Percentiles rank a stretch among this genome's conserved stretches.
These are phyloP conservation scores for Rhincodon typus DNA, from an alignment of 2,797 vertebrate species.

Conservation along the genomic window DNA sequence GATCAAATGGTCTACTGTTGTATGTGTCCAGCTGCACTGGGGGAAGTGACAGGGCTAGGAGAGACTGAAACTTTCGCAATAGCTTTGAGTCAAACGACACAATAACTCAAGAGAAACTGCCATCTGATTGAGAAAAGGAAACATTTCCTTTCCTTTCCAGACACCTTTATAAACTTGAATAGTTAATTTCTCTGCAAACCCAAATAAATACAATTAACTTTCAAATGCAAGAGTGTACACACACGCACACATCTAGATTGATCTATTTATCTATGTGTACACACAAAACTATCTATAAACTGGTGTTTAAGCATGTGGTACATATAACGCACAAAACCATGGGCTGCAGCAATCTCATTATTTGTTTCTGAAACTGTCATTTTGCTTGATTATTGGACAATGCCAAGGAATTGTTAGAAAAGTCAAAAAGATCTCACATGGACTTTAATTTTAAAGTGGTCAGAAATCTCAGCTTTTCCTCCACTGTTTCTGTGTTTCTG, in stretches of 20 bases:
- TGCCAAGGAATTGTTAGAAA: not conserved
- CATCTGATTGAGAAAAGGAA: not conserved
- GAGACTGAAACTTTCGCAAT: not conserved
- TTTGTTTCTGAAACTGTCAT: not conserved
- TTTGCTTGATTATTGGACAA: not conserved
- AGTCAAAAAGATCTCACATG: not conserved
- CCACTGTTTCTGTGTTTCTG: not conserved
- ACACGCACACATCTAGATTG: not conserved
- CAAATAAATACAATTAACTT: no score
- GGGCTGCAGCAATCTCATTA: not conserved
- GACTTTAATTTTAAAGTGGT: not conserved
- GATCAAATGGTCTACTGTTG: not conserved
- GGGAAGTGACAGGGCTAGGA: not conserved
- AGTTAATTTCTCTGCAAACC: no score
- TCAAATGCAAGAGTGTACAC: no score
- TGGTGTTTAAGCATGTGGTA: no score
- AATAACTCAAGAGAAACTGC: not conserved
- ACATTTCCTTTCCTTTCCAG: not conserved
- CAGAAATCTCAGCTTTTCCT: not conserved
- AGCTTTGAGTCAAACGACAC: not conserved
- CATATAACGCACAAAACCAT: not conserved
- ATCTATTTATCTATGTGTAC: not conserved
- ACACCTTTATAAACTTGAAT: no score
- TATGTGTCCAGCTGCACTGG: not conserved
- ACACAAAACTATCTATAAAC: no score